Percentiles rank a stretch among this genome's conserved stretches.
These are phyloP conservation scores for Chrysopilus asiliformis DNA, from an alignment of 2,888 invertebrate species.

Conservation along the genomic window DNA sequence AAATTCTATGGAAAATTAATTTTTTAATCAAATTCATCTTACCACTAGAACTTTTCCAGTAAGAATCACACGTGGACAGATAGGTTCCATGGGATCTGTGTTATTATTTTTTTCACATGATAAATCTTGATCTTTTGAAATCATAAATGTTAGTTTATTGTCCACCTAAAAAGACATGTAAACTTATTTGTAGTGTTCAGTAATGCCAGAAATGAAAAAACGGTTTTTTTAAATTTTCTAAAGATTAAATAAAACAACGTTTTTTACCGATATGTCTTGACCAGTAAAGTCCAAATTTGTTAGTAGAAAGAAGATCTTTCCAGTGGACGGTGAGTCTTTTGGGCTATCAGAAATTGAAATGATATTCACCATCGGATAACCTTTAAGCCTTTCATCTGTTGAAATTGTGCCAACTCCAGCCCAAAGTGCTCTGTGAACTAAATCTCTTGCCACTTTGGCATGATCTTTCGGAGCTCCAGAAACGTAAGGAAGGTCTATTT, in stretches of 20 bases:
- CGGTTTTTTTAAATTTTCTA: neutral
- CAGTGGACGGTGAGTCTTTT: constrained; percentile 23
- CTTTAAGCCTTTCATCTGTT: constrained; percentile 21
- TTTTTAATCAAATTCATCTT: constrained; percentile 6
- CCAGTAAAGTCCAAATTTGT: constrained; percentile 35
- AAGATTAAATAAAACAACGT: neutral
- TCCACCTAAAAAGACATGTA: constrained; percentile 19
- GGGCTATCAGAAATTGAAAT: constrained; percentile 32
- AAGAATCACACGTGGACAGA: constrained; percentile 28
- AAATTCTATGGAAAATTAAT: no score
- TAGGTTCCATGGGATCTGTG: constrained; percentile 35
- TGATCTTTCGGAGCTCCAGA: constrained; percentile 24
- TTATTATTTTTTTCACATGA: constrained; percentile 22
- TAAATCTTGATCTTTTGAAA: constrained; percentile 29
- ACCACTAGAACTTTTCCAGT: constrained; percentile 25
- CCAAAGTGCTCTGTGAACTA: constrained; percentile 32
- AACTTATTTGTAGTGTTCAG: neutral
- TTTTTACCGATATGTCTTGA: constrained; percentile 19
- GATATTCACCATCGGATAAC: constrained; percentile 35
- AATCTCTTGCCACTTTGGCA: constrained; percentile 28
- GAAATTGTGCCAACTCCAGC: constrained; percentile 32
- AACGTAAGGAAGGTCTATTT: no score
- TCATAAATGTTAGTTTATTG: constrained; percentile 29
- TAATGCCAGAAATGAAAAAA: neutral
- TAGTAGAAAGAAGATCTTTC: constrained; percentile 29